Percentiles rank a stretch among this genome's conserved stretches.
Evolutionary conservation across 2,797 vertebrate species (phyloP).

Genomic region (Phoxinus dragarum): DNA sequence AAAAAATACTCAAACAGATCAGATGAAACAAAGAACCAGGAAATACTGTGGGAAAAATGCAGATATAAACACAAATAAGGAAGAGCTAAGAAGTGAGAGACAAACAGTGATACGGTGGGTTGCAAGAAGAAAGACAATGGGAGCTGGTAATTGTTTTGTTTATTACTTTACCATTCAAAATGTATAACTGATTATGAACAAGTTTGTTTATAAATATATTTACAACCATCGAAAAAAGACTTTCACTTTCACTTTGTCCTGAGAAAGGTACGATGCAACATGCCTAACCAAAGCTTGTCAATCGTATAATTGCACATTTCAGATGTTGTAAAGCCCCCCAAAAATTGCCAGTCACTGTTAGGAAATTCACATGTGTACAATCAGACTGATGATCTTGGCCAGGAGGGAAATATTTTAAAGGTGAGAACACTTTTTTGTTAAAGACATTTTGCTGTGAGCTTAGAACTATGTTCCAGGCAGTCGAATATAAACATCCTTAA

Average conservation of each 20-base stretch:
- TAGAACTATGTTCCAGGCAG: background rate
- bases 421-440: conserved; percentile 29
- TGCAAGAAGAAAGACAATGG: background rate
- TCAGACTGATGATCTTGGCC: background rate
- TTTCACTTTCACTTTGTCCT: conserved; percentile 28
- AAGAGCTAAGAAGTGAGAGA: background rate
- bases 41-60: background rate
- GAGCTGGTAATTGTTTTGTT: conserved; percentile 34
- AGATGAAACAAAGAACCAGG: background rate
- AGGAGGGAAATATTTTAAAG: conserved; percentile 2
- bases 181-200: background rate
- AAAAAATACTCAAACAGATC: background rate
- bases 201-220: background rate
- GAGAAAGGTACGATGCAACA: background rate
- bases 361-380: conserved; percentile 3
- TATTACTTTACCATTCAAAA: background rate
- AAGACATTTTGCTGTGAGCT: background rate
- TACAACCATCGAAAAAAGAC: background rate
- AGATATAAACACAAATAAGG: background rate
- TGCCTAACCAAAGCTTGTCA: background rate
- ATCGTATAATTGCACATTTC: background rate
- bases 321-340: background rate
- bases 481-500: background rate
- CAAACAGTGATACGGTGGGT: background rate
- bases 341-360: conserved; percentile 1